Evolutionary conservation across 2,888 invertebrate species (phyloP).

Genomic region (Hirtodrosophila trivittata): DNA sequence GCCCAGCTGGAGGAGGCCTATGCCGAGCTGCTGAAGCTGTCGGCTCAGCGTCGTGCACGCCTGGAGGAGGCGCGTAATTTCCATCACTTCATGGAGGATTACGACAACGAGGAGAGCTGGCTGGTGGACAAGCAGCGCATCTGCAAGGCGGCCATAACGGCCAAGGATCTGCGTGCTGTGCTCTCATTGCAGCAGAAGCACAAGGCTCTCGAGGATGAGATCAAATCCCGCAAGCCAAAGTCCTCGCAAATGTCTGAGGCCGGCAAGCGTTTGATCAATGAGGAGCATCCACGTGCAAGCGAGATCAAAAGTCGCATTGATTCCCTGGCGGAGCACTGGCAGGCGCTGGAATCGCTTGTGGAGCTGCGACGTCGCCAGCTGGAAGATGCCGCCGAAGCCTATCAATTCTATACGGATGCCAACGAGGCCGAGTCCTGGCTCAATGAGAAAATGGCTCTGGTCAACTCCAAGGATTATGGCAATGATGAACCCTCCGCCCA

Average conservation of each 20-base stretch:
- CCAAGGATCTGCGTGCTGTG: slow-evolving; percentile 96
- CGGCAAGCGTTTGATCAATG: slow-evolving; percentile 89
- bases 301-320: slow-evolving; percentile 93
- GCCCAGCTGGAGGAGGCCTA: slow-evolving; percentile 91
- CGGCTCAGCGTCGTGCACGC: slow-evolving; percentile 89
- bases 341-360: slow-evolving; percentile 92
- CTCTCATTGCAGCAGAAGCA: slow-evolving; percentile 96
- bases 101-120: slow-evolving; percentile 99
- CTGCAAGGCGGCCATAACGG: slow-evolving; percentile 95
- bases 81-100: slow-evolving; percentile 97
- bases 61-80: slow-evolving; percentile 96
- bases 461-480: slow-evolving; percentile 95
- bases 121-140: slow-evolving; percentile 96
- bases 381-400: slow-evolving; percentile 95
- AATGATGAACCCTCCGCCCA: slow-evolving; percentile 96
- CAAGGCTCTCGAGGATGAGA: slow-evolving; percentile 94
- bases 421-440: slow-evolving; percentile 99
- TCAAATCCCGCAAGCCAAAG: slow-evolving; percentile 88
- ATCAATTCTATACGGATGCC: slow-evolving; percentile 98
- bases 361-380: slow-evolving; percentile 90
- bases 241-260: slow-evolving; percentile 88
- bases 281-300: slow-evolving; percentile 91
- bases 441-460: slow-evolving; percentile 96
- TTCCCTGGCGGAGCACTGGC: slow-evolving; percentile 93
- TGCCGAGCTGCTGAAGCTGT: slow-evolving; percentile 85